Evolutionary conservation across 2,888 invertebrate species (phyloP).

Genomic region (Acleris emargana): DNA sequence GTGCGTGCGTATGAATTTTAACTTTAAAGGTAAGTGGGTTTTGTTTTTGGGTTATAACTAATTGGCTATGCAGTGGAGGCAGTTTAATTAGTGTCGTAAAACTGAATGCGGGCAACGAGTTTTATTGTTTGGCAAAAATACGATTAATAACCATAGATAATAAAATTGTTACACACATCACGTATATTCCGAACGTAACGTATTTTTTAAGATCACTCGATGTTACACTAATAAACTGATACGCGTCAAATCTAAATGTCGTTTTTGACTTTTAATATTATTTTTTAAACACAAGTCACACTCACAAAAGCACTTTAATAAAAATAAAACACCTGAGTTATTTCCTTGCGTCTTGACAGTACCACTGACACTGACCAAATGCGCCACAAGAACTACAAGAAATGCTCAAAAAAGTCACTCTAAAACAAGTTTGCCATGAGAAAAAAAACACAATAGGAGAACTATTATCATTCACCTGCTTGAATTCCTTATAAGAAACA

Average conservation of each 20-base stretch:
- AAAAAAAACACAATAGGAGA: constrained; percentile 26
- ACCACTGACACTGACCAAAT: constrained; percentile 14
- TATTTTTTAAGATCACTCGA: no score
- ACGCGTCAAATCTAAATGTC: no score
- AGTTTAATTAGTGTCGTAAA: constrained; percentile 2
- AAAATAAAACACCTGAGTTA: not conserved
- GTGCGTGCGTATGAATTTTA: constrained; percentile 64
- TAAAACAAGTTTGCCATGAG: constrained; percentile 30
- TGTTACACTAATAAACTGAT: no score
- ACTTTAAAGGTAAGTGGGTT: constrained; percentile 38
- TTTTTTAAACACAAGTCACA: no score
- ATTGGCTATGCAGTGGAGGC: constrained; percentile 23
- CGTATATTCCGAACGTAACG: no score
- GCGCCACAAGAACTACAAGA: not conserved
- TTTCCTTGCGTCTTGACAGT: not conserved
- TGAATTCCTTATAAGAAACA: constrained; percentile 8
- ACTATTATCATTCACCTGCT: constrained; percentile 23
- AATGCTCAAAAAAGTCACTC: not conserved
- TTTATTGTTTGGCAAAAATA: not conserved
- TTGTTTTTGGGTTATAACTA: constrained; percentile 31
- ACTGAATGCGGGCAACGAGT: not conserved
- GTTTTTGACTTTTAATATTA: no score
- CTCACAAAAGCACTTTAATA: not conserved
- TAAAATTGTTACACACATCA: not conserved
- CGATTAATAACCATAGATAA: not conserved